A percentile compares a stretch with the other conserved stretches of the same genome.
These are phyloP conservation scores for Anguilla anguilla DNA, from an alignment of 2,797 vertebrate genomes.

Conservation along the genomic window DNA sequence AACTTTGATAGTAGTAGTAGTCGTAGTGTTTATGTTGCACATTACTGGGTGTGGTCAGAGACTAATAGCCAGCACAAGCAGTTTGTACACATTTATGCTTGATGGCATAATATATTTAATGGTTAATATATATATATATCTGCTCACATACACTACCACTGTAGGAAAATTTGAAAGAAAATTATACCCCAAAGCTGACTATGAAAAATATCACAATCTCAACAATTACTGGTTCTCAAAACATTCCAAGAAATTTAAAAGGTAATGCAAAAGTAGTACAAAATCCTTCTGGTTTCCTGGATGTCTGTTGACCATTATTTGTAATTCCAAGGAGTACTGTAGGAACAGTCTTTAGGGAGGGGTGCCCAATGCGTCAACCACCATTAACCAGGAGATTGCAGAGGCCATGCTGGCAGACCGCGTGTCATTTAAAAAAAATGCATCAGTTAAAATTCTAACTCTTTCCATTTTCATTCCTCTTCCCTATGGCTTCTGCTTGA, in stretches of 20 bases:
- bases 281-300: background rate
- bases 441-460: no score
- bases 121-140: no score
- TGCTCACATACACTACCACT: no score
- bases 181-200: background rate
- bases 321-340: background rate
- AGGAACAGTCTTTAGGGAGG: background rate
- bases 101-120: background rate
- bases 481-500: no score
- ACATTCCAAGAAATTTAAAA: background rate
- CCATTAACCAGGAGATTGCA: no score
- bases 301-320: conserved; percentile 8
- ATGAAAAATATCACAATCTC: background rate
- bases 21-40: background rate
- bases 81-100: background rate
- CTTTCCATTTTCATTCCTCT: no score
- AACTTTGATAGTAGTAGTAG: background rate
- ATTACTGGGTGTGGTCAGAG: background rate
- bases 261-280: background rate
- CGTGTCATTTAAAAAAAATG: no score
- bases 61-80: background rate
- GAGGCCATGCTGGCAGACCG: no score
- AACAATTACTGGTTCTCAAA: background rate
- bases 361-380: no score
- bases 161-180: no score